Evolutionary conservation across 2,797 vertebrate species (phyloP).

Genomic region (Taenioides sp.): DNA sequence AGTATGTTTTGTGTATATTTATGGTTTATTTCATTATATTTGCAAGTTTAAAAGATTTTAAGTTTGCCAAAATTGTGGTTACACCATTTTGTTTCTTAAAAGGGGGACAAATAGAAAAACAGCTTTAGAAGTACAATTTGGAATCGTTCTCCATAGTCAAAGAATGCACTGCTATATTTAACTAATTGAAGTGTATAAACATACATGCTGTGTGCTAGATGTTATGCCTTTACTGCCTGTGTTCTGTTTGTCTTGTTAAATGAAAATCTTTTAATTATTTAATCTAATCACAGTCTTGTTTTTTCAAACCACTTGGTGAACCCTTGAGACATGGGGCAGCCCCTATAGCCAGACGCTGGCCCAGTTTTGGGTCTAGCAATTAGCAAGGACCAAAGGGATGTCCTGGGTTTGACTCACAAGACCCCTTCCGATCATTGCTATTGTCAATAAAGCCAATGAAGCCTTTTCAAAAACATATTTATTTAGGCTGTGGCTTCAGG

Average conservation of each 20-base stretch:
- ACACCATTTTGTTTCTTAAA: slow-evolving; percentile 91
- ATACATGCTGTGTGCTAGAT: slow-evolving; percentile 90
- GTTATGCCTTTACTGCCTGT: slow-evolving; percentile 90
- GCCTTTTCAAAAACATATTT: slow-evolving; percentile 20
- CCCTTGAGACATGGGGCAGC: slow-evolving; percentile 61
- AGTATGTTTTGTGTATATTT: slow-evolving; percentile 97
- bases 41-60: slow-evolving; percentile 92
- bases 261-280: slow-evolving; percentile 87
- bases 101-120: slow-evolving; percentile 87
- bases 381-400: slow-evolving; percentile 45
- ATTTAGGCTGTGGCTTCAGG: slow-evolving; percentile 54
- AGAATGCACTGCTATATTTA: slow-evolving; percentile 89
- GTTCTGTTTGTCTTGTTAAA: slow-evolving; percentile 95
- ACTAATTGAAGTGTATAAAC: slow-evolving; percentile 88
- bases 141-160: slow-evolving; percentile 87
- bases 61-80: slow-evolving; percentile 92
- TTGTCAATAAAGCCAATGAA: slow-evolving; percentile 18
- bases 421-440: slow-evolving; percentile 66
- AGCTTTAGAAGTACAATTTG: slow-evolving; percentile 89
- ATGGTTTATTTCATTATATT: slow-evolving; percentile 94
- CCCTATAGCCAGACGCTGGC: slow-evolving; percentile 51
- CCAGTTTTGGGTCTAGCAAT: slow-evolving; percentile 39
- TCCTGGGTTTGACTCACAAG: slow-evolving; percentile 64
- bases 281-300: slow-evolving; percentile 87
- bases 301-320: slow-evolving; percentile 79